Percentiles rank a stretch among this genome's conserved stretches.
Evolutionary conservation across 2,797 vertebrate species (phyloP).

Genomic region (Xiphophorus birchmanni): DNA sequence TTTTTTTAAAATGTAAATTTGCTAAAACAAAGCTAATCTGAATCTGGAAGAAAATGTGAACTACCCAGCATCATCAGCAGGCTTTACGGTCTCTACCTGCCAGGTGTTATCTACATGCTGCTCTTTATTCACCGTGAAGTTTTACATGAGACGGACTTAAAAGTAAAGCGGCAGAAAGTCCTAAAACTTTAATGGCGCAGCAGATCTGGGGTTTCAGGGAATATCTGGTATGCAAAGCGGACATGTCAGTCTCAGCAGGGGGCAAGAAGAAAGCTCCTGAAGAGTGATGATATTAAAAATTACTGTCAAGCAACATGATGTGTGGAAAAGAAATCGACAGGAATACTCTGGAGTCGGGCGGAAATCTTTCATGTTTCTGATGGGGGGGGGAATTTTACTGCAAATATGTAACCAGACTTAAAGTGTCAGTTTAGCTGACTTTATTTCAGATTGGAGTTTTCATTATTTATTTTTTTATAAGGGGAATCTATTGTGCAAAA

Average conservation of each 20-base stretch:
- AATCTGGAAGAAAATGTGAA: constrained; percentile 12
- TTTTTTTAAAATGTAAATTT: no score
- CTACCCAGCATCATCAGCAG: background rate
- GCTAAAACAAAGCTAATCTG: no score
- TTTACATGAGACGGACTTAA: constrained; percentile 8
- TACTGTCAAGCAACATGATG: background rate
- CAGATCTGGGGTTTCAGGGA: constrained; percentile 9
- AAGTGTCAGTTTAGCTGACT: background rate
- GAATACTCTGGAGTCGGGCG: background rate
- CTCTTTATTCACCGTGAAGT: background rate
- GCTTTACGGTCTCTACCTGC: background rate
- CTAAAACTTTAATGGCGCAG: constrained; percentile 5
- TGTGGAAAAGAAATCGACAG: background rate
- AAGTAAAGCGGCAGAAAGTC: background rate
- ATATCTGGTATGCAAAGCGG: constrained; percentile 9
- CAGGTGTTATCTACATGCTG: background rate
- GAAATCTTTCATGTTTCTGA: background rate
- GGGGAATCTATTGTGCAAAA: no score
- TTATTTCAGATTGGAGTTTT: background rate
- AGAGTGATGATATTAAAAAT: constrained; percentile 8
- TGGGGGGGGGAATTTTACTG: background rate
- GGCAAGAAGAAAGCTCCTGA: background rate
- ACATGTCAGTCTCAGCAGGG: constrained; percentile 14
- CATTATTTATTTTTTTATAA: background rate
- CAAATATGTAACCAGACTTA: background rate